These are phyloP conservation scores for Megaceryle maxima DNA, from an alignment of 2,113 vertebrate species.

Conservation along the genomic window DNA sequence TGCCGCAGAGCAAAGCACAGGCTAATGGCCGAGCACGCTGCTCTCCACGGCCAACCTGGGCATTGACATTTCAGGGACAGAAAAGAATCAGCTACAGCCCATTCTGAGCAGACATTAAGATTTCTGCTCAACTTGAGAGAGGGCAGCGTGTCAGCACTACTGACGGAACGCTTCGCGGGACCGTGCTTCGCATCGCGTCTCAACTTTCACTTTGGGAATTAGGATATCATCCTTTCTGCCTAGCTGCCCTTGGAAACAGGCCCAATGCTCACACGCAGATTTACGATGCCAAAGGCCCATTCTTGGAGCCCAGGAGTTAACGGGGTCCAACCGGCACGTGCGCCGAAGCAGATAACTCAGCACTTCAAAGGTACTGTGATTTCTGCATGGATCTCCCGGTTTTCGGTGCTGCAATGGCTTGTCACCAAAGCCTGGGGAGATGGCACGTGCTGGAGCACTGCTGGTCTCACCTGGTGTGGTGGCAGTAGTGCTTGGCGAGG, in stretches of 20 bases:
- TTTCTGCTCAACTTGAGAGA: neutral
- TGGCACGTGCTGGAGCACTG: neutral
- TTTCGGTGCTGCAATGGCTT: neutral
- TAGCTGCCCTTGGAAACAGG: neutral
- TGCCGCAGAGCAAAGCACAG: neutral
- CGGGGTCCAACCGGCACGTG: fast-evolving
- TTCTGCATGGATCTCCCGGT: neutral
- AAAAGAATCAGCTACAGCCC: neutral
- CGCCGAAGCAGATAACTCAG: neutral
- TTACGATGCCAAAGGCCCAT: neutral
- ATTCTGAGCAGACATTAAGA: neutral
- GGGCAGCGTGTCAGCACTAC: neutral
- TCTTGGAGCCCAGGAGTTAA: neutral
- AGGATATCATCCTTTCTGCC: neutral
- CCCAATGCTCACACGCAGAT: neutral
- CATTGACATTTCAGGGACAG: neutral
- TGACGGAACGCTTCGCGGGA: neutral
- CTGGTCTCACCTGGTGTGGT: conserved; percentile 67
- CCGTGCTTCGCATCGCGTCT: neutral
- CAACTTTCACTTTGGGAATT: neutral
- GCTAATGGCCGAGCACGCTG: neutral
- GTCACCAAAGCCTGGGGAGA: neutral
- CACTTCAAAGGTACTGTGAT: neutral
- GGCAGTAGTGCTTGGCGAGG: conserved; percentile 53
- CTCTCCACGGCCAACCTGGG: neutral